phyloP scores from a whole-genome alignment of 1,140 invertebrate species.

The Archivesica marissinica region DNA sequence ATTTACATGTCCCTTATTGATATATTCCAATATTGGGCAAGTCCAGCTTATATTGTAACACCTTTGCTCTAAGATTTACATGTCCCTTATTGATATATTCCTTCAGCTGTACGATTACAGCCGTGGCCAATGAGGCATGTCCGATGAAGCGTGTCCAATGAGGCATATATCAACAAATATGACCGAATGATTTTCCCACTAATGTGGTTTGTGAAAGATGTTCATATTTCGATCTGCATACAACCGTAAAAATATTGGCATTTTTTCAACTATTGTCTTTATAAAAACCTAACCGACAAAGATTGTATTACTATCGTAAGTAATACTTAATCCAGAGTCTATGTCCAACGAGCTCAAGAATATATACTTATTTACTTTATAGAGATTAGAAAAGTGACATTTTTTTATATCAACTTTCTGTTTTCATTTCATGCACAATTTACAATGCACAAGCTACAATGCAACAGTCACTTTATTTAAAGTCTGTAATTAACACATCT shows the following conservation, averaged over 20 bases:
- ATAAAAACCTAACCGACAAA: too few relatives aligned
- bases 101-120: neutral
- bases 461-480: too few relatives aligned
- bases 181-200: neutral
- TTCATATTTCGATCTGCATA: neutral
- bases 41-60: neutral
- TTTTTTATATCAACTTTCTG: too few relatives aligned
- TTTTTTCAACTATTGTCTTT: slow-evolving; percentile 11
- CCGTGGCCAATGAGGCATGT: neutral
- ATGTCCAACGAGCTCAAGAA: too few relatives aligned
- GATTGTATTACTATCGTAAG: too few relatives aligned
- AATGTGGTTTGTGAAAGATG: neutral
- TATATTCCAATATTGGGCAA: neutral
- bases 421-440: too few relatives aligned
- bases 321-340: too few relatives aligned
- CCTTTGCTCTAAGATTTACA: neutral
- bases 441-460: too few relatives aligned
- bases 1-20: neutral
- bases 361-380: too few relatives aligned
- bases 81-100: neutral
- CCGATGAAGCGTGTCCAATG: neutral
- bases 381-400: too few relatives aligned
- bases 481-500: neutral
- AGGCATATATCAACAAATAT: slow-evolving; percentile 25
- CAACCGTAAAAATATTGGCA: neutral